Evolutionary conservation across 2,797 vertebrate species (phyloP).

Genomic region (Cetoscarus ocellatus): DNA sequence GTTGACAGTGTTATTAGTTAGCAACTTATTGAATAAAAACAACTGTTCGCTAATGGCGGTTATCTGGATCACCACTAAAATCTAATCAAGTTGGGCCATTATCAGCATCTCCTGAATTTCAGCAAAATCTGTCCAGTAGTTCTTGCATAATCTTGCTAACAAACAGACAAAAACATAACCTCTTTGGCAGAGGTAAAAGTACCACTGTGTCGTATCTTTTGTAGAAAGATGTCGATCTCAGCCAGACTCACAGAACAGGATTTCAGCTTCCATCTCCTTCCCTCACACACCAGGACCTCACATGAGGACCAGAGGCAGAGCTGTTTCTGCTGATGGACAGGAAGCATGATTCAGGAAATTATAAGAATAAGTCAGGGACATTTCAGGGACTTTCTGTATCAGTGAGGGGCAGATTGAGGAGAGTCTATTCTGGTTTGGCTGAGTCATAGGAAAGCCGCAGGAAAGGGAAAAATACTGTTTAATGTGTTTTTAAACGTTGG

Average conservation of each 20-base stretch:
- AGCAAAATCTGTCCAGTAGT: too few relatives aligned
- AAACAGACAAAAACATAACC: too few relatives aligned
- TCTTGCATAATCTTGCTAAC: too few relatives aligned
- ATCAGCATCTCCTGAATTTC: too few relatives aligned
- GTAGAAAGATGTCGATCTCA: neutral
- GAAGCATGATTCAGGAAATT: constrained; percentile 11
- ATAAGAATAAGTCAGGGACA: constrained; percentile 36
- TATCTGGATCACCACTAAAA: too few relatives aligned
- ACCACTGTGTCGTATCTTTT: too few relatives aligned
- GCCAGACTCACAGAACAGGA: constrained; percentile 25
- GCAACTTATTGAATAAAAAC: too few relatives aligned
- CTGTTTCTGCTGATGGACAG: constrained; percentile 24
- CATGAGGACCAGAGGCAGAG: constrained; percentile 3
- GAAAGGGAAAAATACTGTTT: constrained; percentile 3
- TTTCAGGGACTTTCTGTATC: constrained; percentile 1
- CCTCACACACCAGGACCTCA: too few relatives aligned
- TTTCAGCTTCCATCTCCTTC: constrained; percentile 31
- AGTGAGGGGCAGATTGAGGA: constrained; percentile 33
- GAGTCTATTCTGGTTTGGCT: constrained; percentile 48
- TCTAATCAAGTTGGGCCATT: too few relatives aligned
- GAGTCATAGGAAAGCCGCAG: constrained; percentile 43
- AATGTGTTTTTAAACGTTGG: constrained; percentile 21
- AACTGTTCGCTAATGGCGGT: too few relatives aligned
- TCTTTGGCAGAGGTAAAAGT: too few relatives aligned
- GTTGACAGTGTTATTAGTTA: too few relatives aligned